These are phyloP conservation scores for Pyrocoelia pectoralis DNA, from an alignment of 2,888 invertebrate genomes.

Conservation along the genomic window DNA sequence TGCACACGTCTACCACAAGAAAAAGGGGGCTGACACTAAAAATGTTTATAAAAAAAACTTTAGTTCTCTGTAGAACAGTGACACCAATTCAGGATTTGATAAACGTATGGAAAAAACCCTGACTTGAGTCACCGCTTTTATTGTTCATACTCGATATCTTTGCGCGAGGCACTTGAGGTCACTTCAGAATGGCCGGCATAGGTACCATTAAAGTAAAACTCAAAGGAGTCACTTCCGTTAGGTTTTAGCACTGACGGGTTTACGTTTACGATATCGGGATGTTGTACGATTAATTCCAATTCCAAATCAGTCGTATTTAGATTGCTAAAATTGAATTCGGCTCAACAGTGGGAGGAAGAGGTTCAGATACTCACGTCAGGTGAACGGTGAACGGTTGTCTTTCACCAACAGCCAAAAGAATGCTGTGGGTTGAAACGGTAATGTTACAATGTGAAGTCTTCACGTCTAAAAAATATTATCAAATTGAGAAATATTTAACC, in stretches of 20 bases:
- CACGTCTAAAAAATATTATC: too few relatives aligned
- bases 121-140: too few relatives aligned
- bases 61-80: too few relatives aligned
- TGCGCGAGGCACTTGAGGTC: conserved; percentile 64
- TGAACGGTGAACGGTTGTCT: not conserved
- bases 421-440: not conserved
- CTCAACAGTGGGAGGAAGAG: not conserved
- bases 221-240: conserved; percentile 48
- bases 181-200: conserved; percentile 74
- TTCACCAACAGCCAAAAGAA: not conserved
- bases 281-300: conserved; percentile 64
- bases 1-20: conserved; percentile 79
- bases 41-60: too few relatives aligned
- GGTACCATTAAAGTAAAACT: conserved; percentile 68
- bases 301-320: not conserved
- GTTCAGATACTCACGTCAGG: not conserved
- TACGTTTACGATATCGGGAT: conserved; percentile 69
- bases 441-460: not conserved
- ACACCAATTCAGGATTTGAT: too few relatives aligned
- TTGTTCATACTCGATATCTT: conserved; percentile 56
- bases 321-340: not conserved
- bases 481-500: not conserved
- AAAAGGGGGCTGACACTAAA: conserved; percentile 60
- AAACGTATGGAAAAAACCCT: conserved; percentile 31
- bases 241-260: conserved; percentile 61